These are phyloP conservation scores for Pseudoips prasinana DNA, from an alignment of 2,888 invertebrate genomes.

Conservation along the genomic window DNA sequence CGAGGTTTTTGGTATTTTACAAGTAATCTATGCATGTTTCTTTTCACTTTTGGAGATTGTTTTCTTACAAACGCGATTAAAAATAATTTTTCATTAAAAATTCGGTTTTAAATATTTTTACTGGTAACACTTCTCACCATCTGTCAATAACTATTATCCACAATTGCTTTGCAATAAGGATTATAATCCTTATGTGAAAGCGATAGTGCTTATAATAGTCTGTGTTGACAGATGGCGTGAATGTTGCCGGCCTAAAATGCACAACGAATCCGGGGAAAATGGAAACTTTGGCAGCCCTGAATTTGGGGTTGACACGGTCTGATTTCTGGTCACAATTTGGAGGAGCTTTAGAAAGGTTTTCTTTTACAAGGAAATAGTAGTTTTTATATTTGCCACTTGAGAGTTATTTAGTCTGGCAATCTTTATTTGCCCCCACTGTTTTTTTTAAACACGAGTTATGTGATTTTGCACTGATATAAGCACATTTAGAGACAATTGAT, in stretches of 20 bases:
- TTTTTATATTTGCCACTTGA: neutral
- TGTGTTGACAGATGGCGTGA: conserved; percentile 38
- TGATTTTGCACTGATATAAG: too few species aligned
- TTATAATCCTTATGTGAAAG: conserved; percentile 7
- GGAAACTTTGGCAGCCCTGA: conserved; percentile 38
- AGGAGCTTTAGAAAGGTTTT: conserved; percentile 34
- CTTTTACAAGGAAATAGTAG: conserved; percentile 1
- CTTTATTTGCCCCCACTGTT: too few species aligned
- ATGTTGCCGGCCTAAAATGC: conserved; percentile 23
- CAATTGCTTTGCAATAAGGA: conserved; percentile 8
- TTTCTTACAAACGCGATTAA: too few species aligned
- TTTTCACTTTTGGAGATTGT: too few species aligned
- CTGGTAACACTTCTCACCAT: too few species aligned
- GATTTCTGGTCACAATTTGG: conserved; percentile 38
- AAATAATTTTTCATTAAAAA: too few species aligned
- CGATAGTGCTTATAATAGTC: conserved; percentile 17
- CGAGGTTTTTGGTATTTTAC: too few species aligned
- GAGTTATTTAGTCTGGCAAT: too few species aligned
- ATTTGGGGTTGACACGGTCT: conserved; percentile 39
- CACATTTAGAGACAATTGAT: too few species aligned
- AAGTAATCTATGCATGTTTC: too few species aligned
- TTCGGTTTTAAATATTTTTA: too few species aligned
- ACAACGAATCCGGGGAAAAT: conserved; percentile 33
- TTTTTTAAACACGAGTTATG: too few species aligned
- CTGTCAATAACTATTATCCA: conserved; percentile 19